phyloP scores from a whole-genome alignment of 1,140 invertebrate genomes.

The Drosophila tani region DNA sequence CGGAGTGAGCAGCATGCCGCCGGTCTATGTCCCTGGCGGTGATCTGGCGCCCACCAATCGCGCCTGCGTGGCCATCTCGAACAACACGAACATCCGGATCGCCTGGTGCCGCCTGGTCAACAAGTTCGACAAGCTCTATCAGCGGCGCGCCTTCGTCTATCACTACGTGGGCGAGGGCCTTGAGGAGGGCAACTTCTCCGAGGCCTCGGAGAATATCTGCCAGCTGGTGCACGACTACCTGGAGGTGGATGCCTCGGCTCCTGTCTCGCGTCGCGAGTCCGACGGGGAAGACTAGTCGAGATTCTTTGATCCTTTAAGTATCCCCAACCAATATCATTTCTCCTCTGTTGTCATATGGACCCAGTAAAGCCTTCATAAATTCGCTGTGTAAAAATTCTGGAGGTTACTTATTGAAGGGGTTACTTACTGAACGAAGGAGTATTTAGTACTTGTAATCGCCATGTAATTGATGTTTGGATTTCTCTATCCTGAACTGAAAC shows the following conservation, averaged over 20 bases:
- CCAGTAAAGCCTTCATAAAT: conserved; percentile 28
- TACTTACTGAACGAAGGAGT: background rate
- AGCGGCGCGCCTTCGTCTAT: conserved; percentile 77
- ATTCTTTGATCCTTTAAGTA: background rate
- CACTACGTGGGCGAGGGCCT: conserved; percentile 89
- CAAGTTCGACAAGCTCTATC: conserved; percentile 76
- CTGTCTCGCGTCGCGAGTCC: conserved; percentile 33
- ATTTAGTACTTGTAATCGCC: background rate
- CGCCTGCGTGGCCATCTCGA: conserved; percentile 77
- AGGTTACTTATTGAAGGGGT: background rate
- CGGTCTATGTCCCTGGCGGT: conserved; percentile 89
- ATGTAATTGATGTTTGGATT: no score
- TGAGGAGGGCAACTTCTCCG: conserved; percentile 88
- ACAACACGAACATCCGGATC: conserved; percentile 86
- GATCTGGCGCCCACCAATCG: conserved; percentile 88
- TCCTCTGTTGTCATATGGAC: conserved; percentile 1
- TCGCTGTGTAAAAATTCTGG: background rate
- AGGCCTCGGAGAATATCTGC: conserved; percentile 89
- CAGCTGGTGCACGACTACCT: conserved; percentile 87
- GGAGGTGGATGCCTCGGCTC: conserved; percentile 84
- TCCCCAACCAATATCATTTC: background rate
- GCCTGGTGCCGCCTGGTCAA: conserved; percentile 76
- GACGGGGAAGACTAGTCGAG: conserved; percentile 6
- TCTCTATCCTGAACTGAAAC: no score
- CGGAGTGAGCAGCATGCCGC: conserved; percentile 89